Conservation (phyloP, 2,797 vertebrate species). For the Epinephelus coioides region DNA sequence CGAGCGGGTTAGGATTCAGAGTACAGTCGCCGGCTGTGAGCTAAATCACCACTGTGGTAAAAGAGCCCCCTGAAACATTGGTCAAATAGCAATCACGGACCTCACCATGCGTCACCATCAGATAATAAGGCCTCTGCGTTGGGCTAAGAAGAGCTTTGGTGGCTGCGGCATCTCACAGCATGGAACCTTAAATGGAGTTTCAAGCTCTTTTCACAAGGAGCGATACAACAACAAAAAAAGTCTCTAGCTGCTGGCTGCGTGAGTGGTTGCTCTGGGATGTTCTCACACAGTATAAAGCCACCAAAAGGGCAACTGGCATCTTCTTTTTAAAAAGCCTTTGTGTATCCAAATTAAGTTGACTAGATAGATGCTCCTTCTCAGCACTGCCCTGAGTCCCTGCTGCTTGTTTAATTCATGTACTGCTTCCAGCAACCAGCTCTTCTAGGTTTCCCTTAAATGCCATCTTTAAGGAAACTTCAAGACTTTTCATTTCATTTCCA, state of each 20-base stretch:
- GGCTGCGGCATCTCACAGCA: slow-evolving; percentile 49
- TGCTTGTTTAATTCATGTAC: slow-evolving; percentile 33
- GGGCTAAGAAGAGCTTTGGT: slow-evolving; percentile 41
- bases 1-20: slow-evolving; percentile 19
- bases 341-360: slow-evolving; percentile 47
- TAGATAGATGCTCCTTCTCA: slow-evolving; percentile 40
- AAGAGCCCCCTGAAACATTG: slow-evolving; percentile 45
- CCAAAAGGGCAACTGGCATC: slow-evolving; percentile 55
- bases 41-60: slow-evolving; percentile 34
- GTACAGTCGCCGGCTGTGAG: slow-evolving; percentile 30
- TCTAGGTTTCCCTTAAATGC: slow-evolving; percentile 4
- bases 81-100: slow-evolving; percentile 55
- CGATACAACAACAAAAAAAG: slow-evolving; percentile 28
- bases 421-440: slow-evolving; percentile 35
- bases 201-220: slow-evolving; percentile 50
- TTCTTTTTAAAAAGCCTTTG: slow-evolving; percentile 39
- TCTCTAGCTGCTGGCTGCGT: slow-evolving; percentile 2
- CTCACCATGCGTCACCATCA: slow-evolving; percentile 56
- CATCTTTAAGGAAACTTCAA: slow-evolving; percentile 10
- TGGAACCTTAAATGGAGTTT: slow-evolving; percentile 52
- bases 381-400: slow-evolving; percentile 24
- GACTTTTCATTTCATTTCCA: slow-evolving; percentile 24
- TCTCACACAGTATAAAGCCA: slow-evolving; percentile 51
- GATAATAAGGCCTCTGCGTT: slow-evolving; percentile 42
- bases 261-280: slow-evolving; percentile 55